phyloP scores from a whole-genome alignment of 2,797 vertebrate genomes.

The Micromesistius poutassou region DNA sequence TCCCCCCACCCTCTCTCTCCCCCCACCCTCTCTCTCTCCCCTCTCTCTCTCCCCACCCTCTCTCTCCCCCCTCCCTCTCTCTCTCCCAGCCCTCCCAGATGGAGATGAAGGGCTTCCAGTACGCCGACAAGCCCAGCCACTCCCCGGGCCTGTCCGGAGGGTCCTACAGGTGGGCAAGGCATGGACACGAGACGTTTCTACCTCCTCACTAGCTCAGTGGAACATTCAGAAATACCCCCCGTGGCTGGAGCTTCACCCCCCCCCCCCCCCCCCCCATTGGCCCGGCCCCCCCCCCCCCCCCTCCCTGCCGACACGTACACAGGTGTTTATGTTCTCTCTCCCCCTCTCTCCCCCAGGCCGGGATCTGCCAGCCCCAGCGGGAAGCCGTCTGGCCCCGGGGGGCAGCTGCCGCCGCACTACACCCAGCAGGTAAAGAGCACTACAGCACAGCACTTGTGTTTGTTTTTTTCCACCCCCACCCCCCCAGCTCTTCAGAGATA shows the following conservation, averaged over 20 bases:
- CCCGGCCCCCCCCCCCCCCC: neutral
- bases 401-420: constrained; percentile 89
- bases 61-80: neutral
- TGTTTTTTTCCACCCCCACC: too few species aligned
- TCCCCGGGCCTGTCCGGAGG: constrained; percentile 79
- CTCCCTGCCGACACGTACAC: neutral
- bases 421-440: constrained; percentile 85
- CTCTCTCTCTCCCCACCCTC: too few species aligned
- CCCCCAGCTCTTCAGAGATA: neutral
- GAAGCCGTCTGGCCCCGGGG: constrained; percentile 83
- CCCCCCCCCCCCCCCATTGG: too few species aligned
- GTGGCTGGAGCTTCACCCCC: neutral
- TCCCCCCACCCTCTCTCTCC: neutral
- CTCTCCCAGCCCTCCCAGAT: constrained; percentile 83
- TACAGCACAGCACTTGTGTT: neutral
- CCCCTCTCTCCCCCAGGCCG: constrained; percentile 72
- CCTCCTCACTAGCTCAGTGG: neutral
- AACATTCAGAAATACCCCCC: neutral
- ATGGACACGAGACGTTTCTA: neutral
- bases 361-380: constrained; percentile 96
- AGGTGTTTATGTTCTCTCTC: constrained; percentile 6
- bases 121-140: constrained; percentile 89
- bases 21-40: too few species aligned
- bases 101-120: constrained; percentile 98
- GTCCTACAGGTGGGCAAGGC: constrained; percentile 82